phyloP scores from a whole-genome alignment of 2,113 vertebrate genomes.

The Rhabdornis inornatus region DNA sequence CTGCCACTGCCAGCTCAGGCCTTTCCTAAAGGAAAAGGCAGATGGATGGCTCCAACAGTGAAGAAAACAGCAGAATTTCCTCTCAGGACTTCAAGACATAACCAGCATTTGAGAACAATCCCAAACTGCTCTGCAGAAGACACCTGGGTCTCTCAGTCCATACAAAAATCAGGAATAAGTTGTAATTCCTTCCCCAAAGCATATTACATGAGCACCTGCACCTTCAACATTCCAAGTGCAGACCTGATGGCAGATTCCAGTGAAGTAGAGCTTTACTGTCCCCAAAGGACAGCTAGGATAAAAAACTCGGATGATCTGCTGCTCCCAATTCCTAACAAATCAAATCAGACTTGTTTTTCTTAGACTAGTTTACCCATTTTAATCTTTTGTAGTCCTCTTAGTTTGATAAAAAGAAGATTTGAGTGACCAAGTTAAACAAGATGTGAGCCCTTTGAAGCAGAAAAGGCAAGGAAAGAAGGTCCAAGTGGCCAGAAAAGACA shows the following conservation, averaged over 20 bases:
- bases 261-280: neutral
- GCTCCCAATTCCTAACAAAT: neutral
- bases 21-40: neutral
- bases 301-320: neutral
- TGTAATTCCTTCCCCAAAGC: neutral
- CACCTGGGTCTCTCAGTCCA: neutral
- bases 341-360: neutral
- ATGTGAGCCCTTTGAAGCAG: neutral
- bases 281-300: neutral
- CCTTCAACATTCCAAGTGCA: rapidly evolving
- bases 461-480: neutral
- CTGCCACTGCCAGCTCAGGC: neutral
- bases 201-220: rapidly evolving
- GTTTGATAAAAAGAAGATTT: neutral
- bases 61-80: neutral
- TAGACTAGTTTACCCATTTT: neutral
- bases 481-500: neutral
- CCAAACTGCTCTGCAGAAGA: neutral
- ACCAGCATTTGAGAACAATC: neutral
- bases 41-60: no score
- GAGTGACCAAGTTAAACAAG: neutral
- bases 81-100: neutral
- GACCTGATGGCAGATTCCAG: neutral
- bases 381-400: neutral
- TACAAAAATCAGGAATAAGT: rapidly evolving